phyloP scores from a whole-genome alignment of 2,113 vertebrate genomes.

The Penelope pileata region DNA sequence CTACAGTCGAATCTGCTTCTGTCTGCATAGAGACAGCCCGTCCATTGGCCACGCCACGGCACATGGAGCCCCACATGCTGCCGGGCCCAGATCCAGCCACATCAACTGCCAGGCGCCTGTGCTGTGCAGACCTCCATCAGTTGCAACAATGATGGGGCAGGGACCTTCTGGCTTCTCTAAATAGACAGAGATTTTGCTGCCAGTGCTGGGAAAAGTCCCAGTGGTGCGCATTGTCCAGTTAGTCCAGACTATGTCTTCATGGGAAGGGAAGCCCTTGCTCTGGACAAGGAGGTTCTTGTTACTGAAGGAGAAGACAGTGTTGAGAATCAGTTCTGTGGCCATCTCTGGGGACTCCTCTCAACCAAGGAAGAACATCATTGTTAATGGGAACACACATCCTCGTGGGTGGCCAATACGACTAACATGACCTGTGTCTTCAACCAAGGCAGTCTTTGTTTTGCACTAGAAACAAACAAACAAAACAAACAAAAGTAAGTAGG shows the following conservation, averaged over 20 bases:
- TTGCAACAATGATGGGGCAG: not conserved
- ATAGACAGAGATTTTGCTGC: not conserved
- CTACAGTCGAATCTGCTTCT: not conserved
- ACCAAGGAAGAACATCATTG: not conserved
- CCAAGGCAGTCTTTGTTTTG: not conserved
- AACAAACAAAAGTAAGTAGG: not conserved
- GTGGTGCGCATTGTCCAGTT: not conserved
- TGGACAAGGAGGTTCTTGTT: not conserved
- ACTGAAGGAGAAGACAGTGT: not conserved
- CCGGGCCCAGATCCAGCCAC: accelerated
- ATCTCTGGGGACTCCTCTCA: not conserved
- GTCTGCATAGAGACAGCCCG: not conserved
- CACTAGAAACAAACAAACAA: not conserved
- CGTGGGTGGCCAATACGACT: not conserved
- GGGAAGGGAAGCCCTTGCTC: not conserved
- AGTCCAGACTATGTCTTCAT: not conserved
- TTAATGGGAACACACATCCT: not conserved
- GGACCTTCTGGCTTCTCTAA: not conserved
- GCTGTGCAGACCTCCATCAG: not conserved
- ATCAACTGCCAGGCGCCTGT: not conserved
- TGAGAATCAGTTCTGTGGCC: not conserved
- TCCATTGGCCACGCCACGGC: not conserved
- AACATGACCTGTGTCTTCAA: not conserved
- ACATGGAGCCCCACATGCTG: accelerated
- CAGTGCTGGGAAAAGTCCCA: not conserved